Base-by-base conservation (phyloP, 2,113 vertebrate species). In the Tychaedon coryphoeus region DNA sequence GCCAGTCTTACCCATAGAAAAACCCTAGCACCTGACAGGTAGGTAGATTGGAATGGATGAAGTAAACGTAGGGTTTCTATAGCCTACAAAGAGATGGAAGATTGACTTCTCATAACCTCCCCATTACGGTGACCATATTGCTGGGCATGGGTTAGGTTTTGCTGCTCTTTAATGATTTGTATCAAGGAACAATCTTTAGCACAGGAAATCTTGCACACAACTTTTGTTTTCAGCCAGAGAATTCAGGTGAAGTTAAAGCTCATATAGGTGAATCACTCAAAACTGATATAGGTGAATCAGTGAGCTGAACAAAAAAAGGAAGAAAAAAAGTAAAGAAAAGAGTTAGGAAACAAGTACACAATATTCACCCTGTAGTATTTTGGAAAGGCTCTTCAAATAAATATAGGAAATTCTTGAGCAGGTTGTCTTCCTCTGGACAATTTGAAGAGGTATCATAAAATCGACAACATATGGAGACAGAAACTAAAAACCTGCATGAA, bases 111-210 rank as follows among this genome's bases (percentile, higher is more conserved):
- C 17, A 38, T 45, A 76, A 42, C 22, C 5, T 29, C 19, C 15
- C 25, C 25, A 26, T 66, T 51, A 31, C 0, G 0, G 5, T 47
- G 53, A 42, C 42, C 67, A 25, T 42, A 47, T 51, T 40, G 42
- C 19, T 40, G 15, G 6, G 5, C 31, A 61, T n/a, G 25, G 13
- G 7, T 50, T 83, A 70, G 11, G 19, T 61, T 84, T 66, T 78
- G 12, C 67, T 65, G 14, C 17, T 61, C 24, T 70, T 83, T 38
- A 79, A 50, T 61, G 16, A 47, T 36, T 79, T 66, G 40, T 74
- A 45, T 34, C 15, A 86, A 42, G n/a, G 23, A 66, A 57, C 2
- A 14, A 22, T 28, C 20, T 91, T 79, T 38, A 62, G n/a, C 19
- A 75, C 5, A 34, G 33, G 23, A 85, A 48, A 25, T 53, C 10